These are phyloP conservation scores for Paracentrotus lividus DNA, from an alignment of 53 echinoderm and acorn worm genomes.

Conservation along the genomic window DNA sequence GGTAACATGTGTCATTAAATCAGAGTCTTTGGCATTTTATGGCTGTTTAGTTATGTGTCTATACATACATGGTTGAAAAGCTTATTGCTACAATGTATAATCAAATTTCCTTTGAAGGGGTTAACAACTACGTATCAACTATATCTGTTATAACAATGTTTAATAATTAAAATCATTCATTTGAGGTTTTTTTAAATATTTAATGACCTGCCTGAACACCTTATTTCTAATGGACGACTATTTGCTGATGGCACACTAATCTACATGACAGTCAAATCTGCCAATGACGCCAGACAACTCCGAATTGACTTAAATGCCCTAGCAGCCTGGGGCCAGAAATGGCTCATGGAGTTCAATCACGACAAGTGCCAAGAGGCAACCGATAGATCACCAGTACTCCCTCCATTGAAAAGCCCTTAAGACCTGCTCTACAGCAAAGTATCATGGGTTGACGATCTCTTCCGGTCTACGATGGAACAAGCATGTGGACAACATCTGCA, in stretches of 20 bases:
- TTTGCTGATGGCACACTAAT: conserved; percentile 25
- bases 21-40: too few species aligned
- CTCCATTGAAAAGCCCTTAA: conserved; percentile 58
- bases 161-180: too few species aligned
- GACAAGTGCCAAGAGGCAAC: conserved; percentile 66
- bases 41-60: too few species aligned
- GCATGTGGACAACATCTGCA: conserved; percentile 58
- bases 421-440: conserved; percentile 30
- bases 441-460: conserved; percentile 63
- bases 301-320: conserved; percentile 31
- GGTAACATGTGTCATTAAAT: too few species aligned
- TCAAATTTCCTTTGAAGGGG: too few species aligned
- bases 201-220: conserved; percentile 13
- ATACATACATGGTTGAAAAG: too few species aligned
- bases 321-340: conserved; percentile 59
- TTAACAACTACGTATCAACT: too few species aligned
- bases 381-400: neutral
- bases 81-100: too few species aligned
- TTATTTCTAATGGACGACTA: conserved; percentile 22
- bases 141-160: too few species aligned
- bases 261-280: conserved; percentile 53
- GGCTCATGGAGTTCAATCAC: conserved; percentile 74
- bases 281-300: conserved; percentile 16
- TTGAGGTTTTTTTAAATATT: neutral
- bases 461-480: conserved; percentile 64